phyloP scores from a whole-genome alignment of 2,797 vertebrate genomes.

The Menidia menidia region DNA sequence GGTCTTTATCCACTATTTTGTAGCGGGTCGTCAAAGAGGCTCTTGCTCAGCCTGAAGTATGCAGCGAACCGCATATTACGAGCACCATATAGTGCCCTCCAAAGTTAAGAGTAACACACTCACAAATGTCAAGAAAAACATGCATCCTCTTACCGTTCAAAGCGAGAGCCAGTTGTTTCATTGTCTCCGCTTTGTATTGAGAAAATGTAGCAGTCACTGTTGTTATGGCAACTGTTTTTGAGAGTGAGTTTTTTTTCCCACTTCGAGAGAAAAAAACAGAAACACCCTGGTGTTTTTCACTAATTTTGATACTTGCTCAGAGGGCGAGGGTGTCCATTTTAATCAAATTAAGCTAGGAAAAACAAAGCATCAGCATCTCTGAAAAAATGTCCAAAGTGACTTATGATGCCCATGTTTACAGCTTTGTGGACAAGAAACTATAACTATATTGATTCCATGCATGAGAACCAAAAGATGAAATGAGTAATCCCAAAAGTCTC shows the following conservation, averaged over 20 bases:
- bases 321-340: not conserved
- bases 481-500: not conserved
- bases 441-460: not conserved
- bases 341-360: not conserved
- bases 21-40: constrained; percentile 1
- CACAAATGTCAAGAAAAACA: not conserved
- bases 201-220: not conserved
- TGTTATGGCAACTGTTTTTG: constrained; percentile 6
- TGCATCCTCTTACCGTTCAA: not conserved
- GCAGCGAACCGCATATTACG: not conserved
- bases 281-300: constrained; percentile 4
- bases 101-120: constrained; percentile 13
- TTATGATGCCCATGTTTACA: constrained; percentile 6
- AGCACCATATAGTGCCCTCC: not conserved
- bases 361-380: not conserved
- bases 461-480: not conserved
- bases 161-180: not conserved
- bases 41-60: not conserved
- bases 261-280: not conserved
- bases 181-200: constrained; percentile 1
- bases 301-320: not conserved
- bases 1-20: constrained; percentile 1
- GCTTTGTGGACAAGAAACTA: too few species aligned
- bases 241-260: not conserved
- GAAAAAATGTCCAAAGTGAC: constrained; percentile 5